Conservation (phyloP, 2,888 invertebrate species). For the Drosophila nr. medialis region DNA sequence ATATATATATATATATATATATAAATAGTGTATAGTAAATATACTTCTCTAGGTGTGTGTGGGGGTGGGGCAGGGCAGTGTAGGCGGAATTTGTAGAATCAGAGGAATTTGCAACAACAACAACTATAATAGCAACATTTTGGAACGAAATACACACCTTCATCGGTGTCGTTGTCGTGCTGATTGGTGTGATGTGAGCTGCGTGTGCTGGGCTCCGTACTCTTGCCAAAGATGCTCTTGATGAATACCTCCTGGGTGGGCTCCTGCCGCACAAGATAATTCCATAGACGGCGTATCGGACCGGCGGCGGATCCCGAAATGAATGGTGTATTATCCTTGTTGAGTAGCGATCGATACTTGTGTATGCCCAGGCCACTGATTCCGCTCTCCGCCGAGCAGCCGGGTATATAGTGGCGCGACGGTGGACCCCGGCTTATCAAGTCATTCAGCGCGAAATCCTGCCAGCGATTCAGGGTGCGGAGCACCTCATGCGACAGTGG, state of each 20-base stretch:
- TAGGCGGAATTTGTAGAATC: not conserved
- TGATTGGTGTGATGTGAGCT: constrained; percentile 57
- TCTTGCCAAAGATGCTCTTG: constrained; percentile 95
- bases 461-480: constrained; percentile 95
- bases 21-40: not conserved
- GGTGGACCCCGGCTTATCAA: constrained; percentile 88
- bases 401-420: constrained; percentile 93
- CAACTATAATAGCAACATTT: constrained; percentile 32
- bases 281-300: constrained; percentile 94
- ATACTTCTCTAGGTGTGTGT: not conserved
- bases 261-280: constrained; percentile 96
- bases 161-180: constrained; percentile 83
- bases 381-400: constrained; percentile 92
- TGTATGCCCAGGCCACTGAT: constrained; percentile 93
- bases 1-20: not conserved
- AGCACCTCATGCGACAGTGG: constrained; percentile 96
- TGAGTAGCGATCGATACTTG: constrained; percentile 96
- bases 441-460: constrained; percentile 91
- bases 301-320: constrained; percentile 90
- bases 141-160: constrained; percentile 58
- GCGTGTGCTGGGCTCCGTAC: constrained; percentile 84
- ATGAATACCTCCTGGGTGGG: constrained; percentile 97
- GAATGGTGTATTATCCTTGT: constrained; percentile 98
- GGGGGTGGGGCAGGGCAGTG: not conserved
- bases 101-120: constrained; percentile 48